Evolutionary conservation across 2,113 vertebrate species (phyloP), one percentile per base, ranked within the genome.

Genomic region (Hypomesus transpacificus): DNA sequence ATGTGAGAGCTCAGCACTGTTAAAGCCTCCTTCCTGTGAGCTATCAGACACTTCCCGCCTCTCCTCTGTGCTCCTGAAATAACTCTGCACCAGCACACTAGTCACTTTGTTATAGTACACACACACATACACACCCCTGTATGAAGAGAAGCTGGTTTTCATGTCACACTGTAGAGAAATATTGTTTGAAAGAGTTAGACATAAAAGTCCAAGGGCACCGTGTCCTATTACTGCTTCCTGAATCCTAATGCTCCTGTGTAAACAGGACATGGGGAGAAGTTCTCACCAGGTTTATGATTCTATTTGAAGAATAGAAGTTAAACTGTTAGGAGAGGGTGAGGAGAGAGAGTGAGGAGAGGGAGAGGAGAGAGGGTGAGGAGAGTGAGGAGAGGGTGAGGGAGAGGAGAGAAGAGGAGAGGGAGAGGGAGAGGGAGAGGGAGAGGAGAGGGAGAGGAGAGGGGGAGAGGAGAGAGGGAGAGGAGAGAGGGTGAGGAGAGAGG

Each of bases 11-110:
- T 85, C 81, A 73, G 79, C 85, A 77, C 78, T 64, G 71, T 80
- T 70, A 63, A 69, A 71, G 63, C 65, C 70, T 58, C 73, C 82
- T 82, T 82, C 72, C 85, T 86, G 81, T 87, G 78, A 82, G 80
- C 81, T 79, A 81, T 74, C 71, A 60, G 67, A 75, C 72, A 70
- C 77, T 78, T 77, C 79, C 61, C 69, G 18, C 62, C 62, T 64
- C 31, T 84, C 72, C 80, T 77, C 80, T 50, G 72, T 80, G 80
- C 71, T 79, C 73, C 80, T 81, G 74, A 86, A 88, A 87, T 88
- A 88, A 78, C 85, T 80, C 68, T 0, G 61, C 76, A 80, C 86
- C 66, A 84, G 63, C 79, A 74, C 70, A 78, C 78, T 74, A 66
- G 68, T 54, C 64, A 71, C 73, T 77, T 70, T 85, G 78, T 86